Conservation (phyloP, 2,797 vertebrate species). For the Etheostoma perlongum region DNA sequence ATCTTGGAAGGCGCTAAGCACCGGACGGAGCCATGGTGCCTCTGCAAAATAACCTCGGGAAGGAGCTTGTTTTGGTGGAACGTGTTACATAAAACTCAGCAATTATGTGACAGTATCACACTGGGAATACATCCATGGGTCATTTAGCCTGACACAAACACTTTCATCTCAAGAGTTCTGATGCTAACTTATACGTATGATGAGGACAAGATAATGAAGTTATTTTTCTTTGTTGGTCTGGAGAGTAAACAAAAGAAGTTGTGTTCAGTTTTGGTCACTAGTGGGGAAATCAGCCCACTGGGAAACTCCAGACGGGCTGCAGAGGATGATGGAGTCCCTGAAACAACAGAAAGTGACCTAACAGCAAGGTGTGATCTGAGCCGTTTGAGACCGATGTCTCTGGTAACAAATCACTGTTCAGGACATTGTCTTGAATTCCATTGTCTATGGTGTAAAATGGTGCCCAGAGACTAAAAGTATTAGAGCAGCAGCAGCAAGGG, state of each 20-base stretch:
- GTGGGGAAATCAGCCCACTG: conserved; percentile 1
- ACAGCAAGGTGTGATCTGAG: conserved; percentile 45
- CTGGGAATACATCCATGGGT: too few relatives aligned
- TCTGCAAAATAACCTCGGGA: too few relatives aligned
- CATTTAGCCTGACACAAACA: too few relatives aligned
- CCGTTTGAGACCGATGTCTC: conserved; percentile 35
- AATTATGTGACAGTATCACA: too few relatives aligned
- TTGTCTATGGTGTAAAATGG: conserved; percentile 30
- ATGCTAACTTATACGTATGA: too few relatives aligned
- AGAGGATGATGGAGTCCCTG: conserved; percentile 41
- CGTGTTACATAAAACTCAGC: too few relatives aligned
- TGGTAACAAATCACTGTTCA: conserved; percentile 53
- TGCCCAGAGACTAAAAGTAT: conserved; percentile 31
- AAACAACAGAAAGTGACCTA: conserved; percentile 46
- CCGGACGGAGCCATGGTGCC: too few relatives aligned
- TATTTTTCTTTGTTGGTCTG: not conserved
- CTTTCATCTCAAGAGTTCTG: too few relatives aligned
- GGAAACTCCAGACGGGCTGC: conserved; percentile 15
- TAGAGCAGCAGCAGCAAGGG: conserved; percentile 11
- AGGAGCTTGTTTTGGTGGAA: too few relatives aligned
- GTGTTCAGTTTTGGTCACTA: conserved; percentile 9
- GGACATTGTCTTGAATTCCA: conserved; percentile 46
- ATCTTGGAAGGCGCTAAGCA: too few relatives aligned
- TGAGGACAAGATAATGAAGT: too few relatives aligned
- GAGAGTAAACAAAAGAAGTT: not conserved